Evolutionary conservation across 2,888 invertebrate genomes (phyloP), one percentile per base, ranked within the genome.

Genomic region (Dioctria rufipes): DNA sequence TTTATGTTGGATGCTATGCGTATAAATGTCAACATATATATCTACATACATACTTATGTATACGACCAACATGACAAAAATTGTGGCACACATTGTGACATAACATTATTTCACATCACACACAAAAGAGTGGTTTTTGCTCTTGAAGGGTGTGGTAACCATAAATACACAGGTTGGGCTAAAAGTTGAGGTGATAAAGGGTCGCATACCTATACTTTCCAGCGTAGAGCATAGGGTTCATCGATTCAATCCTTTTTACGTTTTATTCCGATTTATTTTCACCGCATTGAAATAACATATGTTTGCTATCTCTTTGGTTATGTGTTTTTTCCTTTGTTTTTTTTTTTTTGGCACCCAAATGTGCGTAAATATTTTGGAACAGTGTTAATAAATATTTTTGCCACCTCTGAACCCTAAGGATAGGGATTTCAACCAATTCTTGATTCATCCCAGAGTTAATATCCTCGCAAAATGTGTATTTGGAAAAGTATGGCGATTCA

Each of bases 141-240:
- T 58, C 58, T 40, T 73, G 73, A 73, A 73, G 73, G 73, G 73
- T 73, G 73, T 73, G 73, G 73, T 73, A 73, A 73, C 73, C 73
- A 73, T 73, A 73, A 73, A 73, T 42, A 73, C 73, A 73, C 73
- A 73, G 60, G 8, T 13, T 58, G 25, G 60, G 42, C 60, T 42
- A n/a, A 58, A 42, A 73, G 60, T 51, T 13, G 73, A 60, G 73
- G 73, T 73, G 73, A 73, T 58, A 60, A 69, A 58, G 73, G 73
- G 73, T 39, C 58, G 73, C 73, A 73, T 58, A 25, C 25, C 25
- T 25, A 25, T 25, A 73, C 58, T 73, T 73, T 42, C 60, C 40
- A 25, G 25, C 25, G 25, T 25, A 25, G 25, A 25, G 25, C 25
- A 58, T 42, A 42, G 73, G 73, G 58, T 25, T 25, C 25, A 25